Base-by-base conservation (phyloP, 2,888 invertebrate species). In the Perizoma affinitatum region DNA sequence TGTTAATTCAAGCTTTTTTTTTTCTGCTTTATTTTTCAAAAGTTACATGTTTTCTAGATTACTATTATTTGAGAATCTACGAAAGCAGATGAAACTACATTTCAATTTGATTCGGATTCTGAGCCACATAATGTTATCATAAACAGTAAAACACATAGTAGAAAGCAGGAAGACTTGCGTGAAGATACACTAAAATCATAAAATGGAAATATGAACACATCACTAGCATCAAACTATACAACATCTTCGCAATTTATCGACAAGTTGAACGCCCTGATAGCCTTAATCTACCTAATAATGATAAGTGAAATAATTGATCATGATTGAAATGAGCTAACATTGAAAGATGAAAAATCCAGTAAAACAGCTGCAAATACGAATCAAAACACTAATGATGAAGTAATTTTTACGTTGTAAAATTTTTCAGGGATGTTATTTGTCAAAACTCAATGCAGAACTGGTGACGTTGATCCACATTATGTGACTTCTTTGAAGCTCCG, bases 91-190 rank as follows among this genome's bases (percentile, higher is more conserved):
- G n/a, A 42, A 36, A 45, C 36, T 42, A 46, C 49, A 46, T 36
- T 50, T 47, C 22, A 22, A 44, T 7, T 43, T 11, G 7, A 34
- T 11, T 44, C 2, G 35, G 6, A 49, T 33, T 47, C 22, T 22
- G 22, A 22, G 22, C 22, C 5, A 51, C 5, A 50, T 22, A 47
- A 44, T 47, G 9, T 47, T 51, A 46, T 65, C 49, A 69, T 52
- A 69, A 65, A 66, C 69, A 69, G 46, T 69, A 69, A 58, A 67
- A 69, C 34, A 69, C 56, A 46, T 69, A 69, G 50, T 69, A 69
- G 48, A 61, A 59, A 11, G 69, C 57, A 38, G 69, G 69, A 40
- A 69, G 69, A 54, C 58, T 55, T 33, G 67, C 66, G 53, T 69
- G 69, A n/a, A 69, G 52, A 48, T 67, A 69, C 50, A 69, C 65